Evolutionary conservation across 2,113 vertebrate genomes (phyloP), one percentile per base, ranked within the genome.

Genomic region (Rhabdomys dilectus): DNA sequence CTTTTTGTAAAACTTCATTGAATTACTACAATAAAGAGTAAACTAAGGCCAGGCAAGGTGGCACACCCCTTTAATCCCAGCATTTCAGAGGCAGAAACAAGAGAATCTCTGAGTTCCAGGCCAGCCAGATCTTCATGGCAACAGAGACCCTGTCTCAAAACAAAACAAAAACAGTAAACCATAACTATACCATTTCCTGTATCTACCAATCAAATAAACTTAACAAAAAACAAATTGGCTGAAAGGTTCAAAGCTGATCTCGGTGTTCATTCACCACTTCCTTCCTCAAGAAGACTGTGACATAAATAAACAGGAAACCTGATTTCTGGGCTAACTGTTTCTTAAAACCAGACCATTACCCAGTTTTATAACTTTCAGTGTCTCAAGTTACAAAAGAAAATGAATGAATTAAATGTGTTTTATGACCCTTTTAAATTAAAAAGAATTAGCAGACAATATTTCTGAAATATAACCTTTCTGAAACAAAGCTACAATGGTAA

Each of bases 241-340:
- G 73, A 66, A 81, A 82, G 39, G 64, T 31, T 93, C 45, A n/a
- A 77, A 82, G 29, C 66, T 90, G 12, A 80, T 66, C n/a, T 70
- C 48, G 39, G 26, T 72, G 13, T 88, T 87, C 4, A 24, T 88
- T 87, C 4, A 24, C 48, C 26, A 21, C 88, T 97, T 97, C 91
- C 91, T 96, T 85, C 88, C 72, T 45, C 39, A 70, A 84, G 51
- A 84, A 72, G 51, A 93, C 29, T 4, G 0, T 75, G 81, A 66
- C 62, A 45, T 82, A 68, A 91, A 72, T 56, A 94, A 78, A 95
- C 89, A 96, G 81, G 80, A 88, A 92, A 91, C 78, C 53, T 92
- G 45, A 82, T n/a, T 92, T 92, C 51, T 88, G 72, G 72, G 68
- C 45, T 56, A 56, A 16, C 15, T 89, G 80, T 94, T 97, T 96